phyloP scores from a whole-genome alignment of 2,797 vertebrate species.

The Eremophila alpestris region DNA sequence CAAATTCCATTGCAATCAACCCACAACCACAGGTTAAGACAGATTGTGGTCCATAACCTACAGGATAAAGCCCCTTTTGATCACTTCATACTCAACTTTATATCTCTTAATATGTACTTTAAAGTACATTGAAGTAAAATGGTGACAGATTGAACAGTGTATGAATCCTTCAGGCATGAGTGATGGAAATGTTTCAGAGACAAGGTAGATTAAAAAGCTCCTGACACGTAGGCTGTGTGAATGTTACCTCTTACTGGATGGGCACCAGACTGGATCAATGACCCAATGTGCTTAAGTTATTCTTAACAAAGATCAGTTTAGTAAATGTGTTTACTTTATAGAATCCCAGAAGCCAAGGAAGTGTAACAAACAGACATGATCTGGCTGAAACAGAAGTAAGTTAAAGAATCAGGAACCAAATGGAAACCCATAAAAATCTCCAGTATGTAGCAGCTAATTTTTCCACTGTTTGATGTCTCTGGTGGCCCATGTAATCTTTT shows the following conservation, averaged over 20 bases:
- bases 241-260: background rate
- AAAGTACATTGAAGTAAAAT: background rate
- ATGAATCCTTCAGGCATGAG: background rate
- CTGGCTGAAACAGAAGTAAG: background rate
- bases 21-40: background rate
- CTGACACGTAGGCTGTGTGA: background rate
- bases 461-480: background rate
- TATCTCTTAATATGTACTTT: background rate
- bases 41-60: background rate
- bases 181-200: background rate
- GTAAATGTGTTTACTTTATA: background rate
- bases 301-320: background rate
- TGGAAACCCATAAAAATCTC: background rate
- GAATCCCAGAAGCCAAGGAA: background rate
- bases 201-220: background rate
- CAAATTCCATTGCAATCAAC: background rate
- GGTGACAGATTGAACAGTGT: background rate
- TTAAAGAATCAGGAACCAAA: background rate
- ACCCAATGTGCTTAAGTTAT: rapidly evolving
- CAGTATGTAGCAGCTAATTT: background rate
- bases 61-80: background rate
- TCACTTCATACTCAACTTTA: background rate
- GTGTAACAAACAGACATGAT: background rate
- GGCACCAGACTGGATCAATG: background rate
- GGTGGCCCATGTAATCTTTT: background rate